phyloP scores from a whole-genome alignment of 2,797 vertebrate genomes.

The Oceanodroma leucorhoa region DNA sequence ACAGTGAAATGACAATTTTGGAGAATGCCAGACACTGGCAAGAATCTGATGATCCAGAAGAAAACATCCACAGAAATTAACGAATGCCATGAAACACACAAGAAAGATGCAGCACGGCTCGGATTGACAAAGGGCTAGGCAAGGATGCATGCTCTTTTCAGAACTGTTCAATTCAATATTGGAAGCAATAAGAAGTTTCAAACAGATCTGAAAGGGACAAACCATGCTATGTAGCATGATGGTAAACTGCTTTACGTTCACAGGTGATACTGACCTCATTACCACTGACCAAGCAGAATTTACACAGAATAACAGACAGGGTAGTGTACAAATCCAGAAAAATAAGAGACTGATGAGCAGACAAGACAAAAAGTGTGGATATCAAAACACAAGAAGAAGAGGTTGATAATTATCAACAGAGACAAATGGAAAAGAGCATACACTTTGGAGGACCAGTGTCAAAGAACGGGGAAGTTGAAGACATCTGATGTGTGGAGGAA shows the following conservation, averaged over 20 bases:
- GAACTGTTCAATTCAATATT: not conserved
- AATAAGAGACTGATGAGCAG: not conserved
- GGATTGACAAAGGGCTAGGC: not conserved
- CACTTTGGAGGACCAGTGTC: not conserved
- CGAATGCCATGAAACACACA: not conserved
- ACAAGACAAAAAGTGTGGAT: not conserved
- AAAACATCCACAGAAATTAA: not conserved
- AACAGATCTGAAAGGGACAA: not conserved
- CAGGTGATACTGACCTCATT: not conserved
- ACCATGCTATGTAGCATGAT: not conserved
- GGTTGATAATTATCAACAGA: not conserved
- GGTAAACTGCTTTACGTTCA: not conserved
- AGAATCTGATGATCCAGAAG: not conserved
- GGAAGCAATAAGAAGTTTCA: not conserved
- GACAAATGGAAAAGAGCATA: fast-evolving
- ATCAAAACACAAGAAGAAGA: not conserved
- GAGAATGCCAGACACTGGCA: not conserved
- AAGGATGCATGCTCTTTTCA: not conserved
- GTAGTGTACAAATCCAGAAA: not conserved
- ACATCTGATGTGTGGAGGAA: not conserved
- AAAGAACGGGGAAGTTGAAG: not conserved
- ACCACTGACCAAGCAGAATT: not conserved
- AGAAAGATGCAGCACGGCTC: not conserved
- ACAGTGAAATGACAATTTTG: not conserved
- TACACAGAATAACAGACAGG: not conserved